Evolutionary conservation across 2,797 vertebrate species (phyloP), one percentile per base, ranked within the genome.

Genomic region (Alcedo atthis): DNA sequence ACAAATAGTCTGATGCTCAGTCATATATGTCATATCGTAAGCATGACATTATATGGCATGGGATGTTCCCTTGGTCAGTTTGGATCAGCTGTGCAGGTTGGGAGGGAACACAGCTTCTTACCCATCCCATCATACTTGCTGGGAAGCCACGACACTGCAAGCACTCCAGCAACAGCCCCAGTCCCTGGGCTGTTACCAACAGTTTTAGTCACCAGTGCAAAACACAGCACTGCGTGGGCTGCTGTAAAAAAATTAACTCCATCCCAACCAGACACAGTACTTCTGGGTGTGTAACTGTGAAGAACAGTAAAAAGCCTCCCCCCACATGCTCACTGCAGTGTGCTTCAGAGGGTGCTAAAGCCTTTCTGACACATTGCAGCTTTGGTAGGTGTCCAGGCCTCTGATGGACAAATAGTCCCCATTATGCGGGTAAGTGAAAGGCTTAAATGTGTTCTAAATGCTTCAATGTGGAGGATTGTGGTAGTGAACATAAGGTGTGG

Each of bases 141-240:
- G 59, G 32, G 40, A 57, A 49, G 33, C n/a, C 51, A 30, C 54
- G 54, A 32, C 62, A 18, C 54, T 22, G 62, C 15, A 49, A 62
- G 62, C 30, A 15, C 55, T 25, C 35, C 71, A 79, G 89, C 78
- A 84, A 22, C 75, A 90, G 78, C n/a, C 66, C 66, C 62, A 33
- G 86, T 12, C 43, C 45, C 55, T 43, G 84, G 26, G 30, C 16
- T 81, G 37, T 83, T 54, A 21, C 0, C 53, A 48, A 28, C 66
- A 68, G 45, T 78, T 85, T n/a, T 13, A 51, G 61, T 61, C 19
- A 18, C n/a, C n/a, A 61, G 45, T 18, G 40, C 40, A 55, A 35
- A 81, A 30, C 68, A 71, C 3, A 11, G 67, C 63, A 22, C 64
- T 45, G 15, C 18, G 6, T 45, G 77, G 53, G 42, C 48, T 33